Evolutionary conservation across 2,797 vertebrate genomes (phyloP).

Genomic region (Loris lydekkerianus): DNA sequence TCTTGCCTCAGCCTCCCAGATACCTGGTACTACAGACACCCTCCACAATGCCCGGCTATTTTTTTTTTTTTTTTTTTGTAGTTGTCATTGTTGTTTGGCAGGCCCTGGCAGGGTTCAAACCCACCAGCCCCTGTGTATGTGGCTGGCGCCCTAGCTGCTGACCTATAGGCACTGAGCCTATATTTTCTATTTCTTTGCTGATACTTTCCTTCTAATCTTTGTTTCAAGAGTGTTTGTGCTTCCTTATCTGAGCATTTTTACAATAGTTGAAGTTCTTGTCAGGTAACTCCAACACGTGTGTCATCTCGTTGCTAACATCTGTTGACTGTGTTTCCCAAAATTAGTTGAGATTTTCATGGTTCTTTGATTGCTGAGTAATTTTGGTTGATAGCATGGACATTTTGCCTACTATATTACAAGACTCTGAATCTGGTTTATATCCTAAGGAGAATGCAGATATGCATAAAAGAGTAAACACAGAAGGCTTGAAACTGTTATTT

Average conservation of each 20-base stretch:
- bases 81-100: too few relatives aligned
- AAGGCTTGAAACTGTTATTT: background rate
- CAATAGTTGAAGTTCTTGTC: constrained; percentile 26
- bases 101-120: too few relatives aligned
- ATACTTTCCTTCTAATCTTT: constrained; percentile 2
- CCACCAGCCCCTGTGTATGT: too few relatives aligned
- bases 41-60: too few relatives aligned
- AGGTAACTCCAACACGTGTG: background rate
- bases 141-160: too few relatives aligned
- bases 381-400: background rate
- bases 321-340: background rate
- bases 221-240: constrained; percentile 9
- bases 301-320: background rate
- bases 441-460: background rate
- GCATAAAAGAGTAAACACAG: background rate
- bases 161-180: background rate
- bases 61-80: too few relatives aligned
- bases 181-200: constrained; percentile 9
- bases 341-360: background rate
- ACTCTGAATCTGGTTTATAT: background rate
- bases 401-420: background rate
- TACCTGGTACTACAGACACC: too few relatives aligned
- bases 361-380: constrained; percentile 2
- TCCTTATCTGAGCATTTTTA: constrained; percentile 24
- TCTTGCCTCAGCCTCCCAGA: too few relatives aligned